A percentile compares a stretch with the other conserved stretches of the same genome.
Conservation (phyloP, 2,113 vertebrate genomes). For the Columba livia region DNA sequence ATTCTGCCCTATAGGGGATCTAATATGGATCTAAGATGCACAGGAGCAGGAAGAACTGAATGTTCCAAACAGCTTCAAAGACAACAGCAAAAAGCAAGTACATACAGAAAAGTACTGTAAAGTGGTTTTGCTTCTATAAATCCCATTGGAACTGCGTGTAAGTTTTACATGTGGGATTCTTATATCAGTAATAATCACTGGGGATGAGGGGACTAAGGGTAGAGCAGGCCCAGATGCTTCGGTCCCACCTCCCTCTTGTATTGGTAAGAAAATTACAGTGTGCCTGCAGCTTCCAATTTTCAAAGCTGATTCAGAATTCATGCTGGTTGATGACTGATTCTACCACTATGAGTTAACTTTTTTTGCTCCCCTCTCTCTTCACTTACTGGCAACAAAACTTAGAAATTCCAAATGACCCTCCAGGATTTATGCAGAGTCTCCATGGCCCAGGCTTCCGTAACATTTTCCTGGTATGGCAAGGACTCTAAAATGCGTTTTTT, state of each 20-base stretch:
- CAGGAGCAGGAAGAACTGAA: background rate
- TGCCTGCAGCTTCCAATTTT: background rate
- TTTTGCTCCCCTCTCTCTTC: background rate
- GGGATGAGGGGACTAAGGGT: background rate
- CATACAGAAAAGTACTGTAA: background rate
- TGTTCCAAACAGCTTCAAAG: slow-evolving; percentile 16
- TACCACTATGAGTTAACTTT: background rate
- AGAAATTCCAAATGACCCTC: background rate
- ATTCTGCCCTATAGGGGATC: background rate
- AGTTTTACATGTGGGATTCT: background rate
- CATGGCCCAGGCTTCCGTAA: background rate
- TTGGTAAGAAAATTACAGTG: background rate
- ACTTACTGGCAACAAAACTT: background rate
- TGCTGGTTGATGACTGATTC: background rate
- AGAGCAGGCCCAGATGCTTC: background rate
- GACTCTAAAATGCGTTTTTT: background rate
- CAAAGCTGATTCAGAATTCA: background rate
- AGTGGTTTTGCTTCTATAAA: background rate
- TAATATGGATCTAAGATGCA: background rate
- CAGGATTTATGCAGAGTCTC: background rate
- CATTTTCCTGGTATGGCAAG: background rate
- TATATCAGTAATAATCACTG: background rate
- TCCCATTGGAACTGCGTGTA: background rate
- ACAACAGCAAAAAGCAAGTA: background rate
- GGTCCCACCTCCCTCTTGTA: background rate